Evolutionary conservation across 2,888 invertebrate species (phyloP).

Genomic region (Oasisia sp.): DNA sequence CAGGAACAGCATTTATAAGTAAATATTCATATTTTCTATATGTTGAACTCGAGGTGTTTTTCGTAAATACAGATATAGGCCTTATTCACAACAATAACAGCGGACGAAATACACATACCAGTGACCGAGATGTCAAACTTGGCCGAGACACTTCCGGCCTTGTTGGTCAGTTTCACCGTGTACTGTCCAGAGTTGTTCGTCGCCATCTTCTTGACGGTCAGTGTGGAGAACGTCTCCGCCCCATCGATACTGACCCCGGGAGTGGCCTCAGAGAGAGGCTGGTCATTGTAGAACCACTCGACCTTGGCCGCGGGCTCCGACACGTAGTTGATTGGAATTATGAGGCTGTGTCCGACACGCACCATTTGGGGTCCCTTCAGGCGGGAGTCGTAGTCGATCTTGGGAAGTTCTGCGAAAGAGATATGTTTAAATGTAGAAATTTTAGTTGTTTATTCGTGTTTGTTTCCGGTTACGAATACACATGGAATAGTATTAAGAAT

Average conservation of each 20-base stretch:
- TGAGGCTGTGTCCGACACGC: slow-evolving; percentile 41
- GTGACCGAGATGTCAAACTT: slow-evolving; percentile 81
- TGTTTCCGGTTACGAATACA: no score
- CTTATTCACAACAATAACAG: neutral
- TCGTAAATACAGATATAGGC: neutral
- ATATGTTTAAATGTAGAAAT: no score
- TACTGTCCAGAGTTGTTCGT: slow-evolving; percentile 87
- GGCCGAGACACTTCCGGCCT: slow-evolving; percentile 76
- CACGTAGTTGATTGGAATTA: slow-evolving; percentile 40
- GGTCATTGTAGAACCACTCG: slow-evolving; percentile 44
- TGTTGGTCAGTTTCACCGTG: slow-evolving; percentile 81
- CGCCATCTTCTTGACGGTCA: slow-evolving; percentile 70
- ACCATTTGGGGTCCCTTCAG: slow-evolving; percentile 36
- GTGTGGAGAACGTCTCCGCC: slow-evolving; percentile 36
- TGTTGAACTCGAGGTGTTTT: neutral
- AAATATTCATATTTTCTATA: neutral
- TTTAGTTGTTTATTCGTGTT: no score
- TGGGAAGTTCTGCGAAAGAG: slow-evolving; percentile 36
- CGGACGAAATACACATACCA: slow-evolving; percentile 35
- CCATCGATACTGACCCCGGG: slow-evolving; percentile 33
- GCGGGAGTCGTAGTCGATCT: slow-evolving; percentile 42
- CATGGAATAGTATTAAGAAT: no score
- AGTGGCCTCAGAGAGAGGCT: slow-evolving; percentile 29
- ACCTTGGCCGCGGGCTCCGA: slow-evolving; percentile 43
- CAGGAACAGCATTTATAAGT: neutral